Evolutionary conservation across 2,113 vertebrate species (phyloP).

Genomic region (Anarhynchus alexandrinus): DNA sequence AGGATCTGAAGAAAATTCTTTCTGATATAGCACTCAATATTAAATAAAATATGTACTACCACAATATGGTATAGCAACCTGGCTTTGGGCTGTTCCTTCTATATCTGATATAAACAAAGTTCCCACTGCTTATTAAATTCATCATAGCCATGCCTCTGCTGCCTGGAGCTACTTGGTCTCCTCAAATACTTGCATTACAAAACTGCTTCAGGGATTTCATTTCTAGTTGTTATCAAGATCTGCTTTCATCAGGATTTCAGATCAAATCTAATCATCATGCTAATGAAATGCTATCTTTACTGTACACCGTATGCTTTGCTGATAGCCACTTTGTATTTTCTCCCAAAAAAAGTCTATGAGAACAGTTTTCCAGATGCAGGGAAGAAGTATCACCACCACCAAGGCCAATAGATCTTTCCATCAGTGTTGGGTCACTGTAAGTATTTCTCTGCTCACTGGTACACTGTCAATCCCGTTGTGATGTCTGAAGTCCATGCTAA

Average conservation of each 20-base stretch:
- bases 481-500: background rate
- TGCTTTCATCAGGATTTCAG: background rate
- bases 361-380: background rate
- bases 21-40: conserved; percentile 12
- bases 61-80: conserved; percentile 7
- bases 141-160: background rate
- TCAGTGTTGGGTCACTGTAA: too few species aligned
- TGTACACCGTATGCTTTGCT: background rate
- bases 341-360: background rate
- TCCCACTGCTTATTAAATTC: conserved; percentile 37
- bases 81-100: conserved; percentile 35
- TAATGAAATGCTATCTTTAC: background rate
- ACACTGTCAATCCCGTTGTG: background rate
- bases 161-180: conserved; percentile 33
- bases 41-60: conserved; percentile 51
- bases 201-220: background rate
- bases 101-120: background rate
- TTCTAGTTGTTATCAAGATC: background rate
- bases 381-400: background rate
- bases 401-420: background rate
- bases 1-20: conserved; percentile 46
- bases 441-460: background rate
- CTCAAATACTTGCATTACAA: background rate
- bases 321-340: background rate
- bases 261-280: background rate